Percentiles rank a stretch among this genome's conserved stretches.
phyloP scores from a whole-genome alignment of 2,797 vertebrate species.

The Thalassophryne amazonica region DNA sequence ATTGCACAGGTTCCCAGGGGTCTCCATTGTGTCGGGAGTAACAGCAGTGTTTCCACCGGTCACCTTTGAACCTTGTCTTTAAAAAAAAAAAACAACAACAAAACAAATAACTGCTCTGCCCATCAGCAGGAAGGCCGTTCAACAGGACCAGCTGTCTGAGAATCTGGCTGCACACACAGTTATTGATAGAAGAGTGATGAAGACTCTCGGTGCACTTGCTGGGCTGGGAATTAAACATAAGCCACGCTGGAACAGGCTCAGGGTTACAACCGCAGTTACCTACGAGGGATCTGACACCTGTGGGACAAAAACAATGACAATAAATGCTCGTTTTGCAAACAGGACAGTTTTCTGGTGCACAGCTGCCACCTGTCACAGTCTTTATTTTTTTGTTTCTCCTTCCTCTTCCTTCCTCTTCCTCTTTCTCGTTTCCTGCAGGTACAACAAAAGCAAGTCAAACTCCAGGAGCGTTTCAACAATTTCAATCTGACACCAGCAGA shows the following conservation, averaged over 20 bases:
- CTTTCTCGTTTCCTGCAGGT: conserved; percentile 80
- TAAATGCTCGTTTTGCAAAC: too few species aligned
- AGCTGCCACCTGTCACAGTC: conserved; percentile 85
- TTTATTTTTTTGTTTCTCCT: conserved; percentile 85
- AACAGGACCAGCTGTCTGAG: conserved; percentile 61
- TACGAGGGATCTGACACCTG: conserved; percentile 82
- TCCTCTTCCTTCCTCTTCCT: conserved; percentile 86
- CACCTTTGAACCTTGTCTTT: conserved; percentile 52
- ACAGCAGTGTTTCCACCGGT: conserved; percentile 60
- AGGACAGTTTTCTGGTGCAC: background rate
- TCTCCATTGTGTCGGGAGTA: conserved; percentile 55
- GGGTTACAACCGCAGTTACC: conserved; percentile 68
- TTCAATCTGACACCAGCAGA: background rate
- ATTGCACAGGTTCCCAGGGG: conserved; percentile 75
- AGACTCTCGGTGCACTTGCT: conserved; percentile 59
- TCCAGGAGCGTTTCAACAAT: background rate
- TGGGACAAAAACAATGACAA: conserved; percentile 6
- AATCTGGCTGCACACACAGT: conserved; percentile 52
- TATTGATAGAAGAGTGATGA: conserved; percentile 53
- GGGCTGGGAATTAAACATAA: conserved; percentile 66
- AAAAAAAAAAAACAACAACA: too few species aligned
- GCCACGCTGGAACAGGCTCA: conserved; percentile 55
- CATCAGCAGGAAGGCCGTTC: conserved; percentile 42
- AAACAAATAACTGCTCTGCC: too few species aligned
- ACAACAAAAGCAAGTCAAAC: conserved; percentile 16